Evolutionary conservation across 2,113 vertebrate species (phyloP).

Genomic region (Pampusana beccarii): DNA sequence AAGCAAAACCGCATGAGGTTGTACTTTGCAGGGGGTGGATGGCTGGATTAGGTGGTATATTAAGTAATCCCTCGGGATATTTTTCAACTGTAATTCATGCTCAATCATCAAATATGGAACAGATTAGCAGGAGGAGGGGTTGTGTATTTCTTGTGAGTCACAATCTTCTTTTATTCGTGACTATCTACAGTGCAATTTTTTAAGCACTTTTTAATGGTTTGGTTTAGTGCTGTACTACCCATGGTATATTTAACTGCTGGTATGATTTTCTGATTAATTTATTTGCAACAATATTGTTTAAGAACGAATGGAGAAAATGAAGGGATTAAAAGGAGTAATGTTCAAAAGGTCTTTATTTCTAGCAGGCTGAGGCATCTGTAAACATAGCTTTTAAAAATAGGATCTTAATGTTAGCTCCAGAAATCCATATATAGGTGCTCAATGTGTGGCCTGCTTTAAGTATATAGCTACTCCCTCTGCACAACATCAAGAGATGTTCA

Average conservation of each 20-base stretch:
- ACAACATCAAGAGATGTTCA: not conserved
- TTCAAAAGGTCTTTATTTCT: not conserved
- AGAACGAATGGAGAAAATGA: not conserved
- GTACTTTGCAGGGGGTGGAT: conserved; percentile 49
- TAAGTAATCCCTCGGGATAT: conserved; percentile 55
- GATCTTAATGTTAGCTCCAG: not conserved
- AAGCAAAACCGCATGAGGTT: conserved; percentile 38
- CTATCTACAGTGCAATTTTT: not conserved
- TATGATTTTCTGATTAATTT: not conserved
- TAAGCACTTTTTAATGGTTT: not conserved
- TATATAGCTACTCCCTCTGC: not conserved
- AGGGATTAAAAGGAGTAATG: not conserved
- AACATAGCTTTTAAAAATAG: conserved; percentile 3
- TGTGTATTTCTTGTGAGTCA: conserved; percentile 50
- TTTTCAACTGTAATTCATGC: conserved; percentile 45
- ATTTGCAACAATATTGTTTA: not conserved
- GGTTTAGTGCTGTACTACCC: not conserved
- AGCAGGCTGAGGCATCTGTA: not conserved
- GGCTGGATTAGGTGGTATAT: conserved; percentile 30
- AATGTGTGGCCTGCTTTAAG: not conserved
- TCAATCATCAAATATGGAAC: conserved; percentile 62
- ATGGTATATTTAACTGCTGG: not conserved
- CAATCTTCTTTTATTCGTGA: conserved; percentile 8
- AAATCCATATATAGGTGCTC: not conserved
- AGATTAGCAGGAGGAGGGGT: conserved; percentile 48